phyloP scores from a whole-genome alignment of 2,888 invertebrate genomes.

The Orchestes rusci region DNA sequence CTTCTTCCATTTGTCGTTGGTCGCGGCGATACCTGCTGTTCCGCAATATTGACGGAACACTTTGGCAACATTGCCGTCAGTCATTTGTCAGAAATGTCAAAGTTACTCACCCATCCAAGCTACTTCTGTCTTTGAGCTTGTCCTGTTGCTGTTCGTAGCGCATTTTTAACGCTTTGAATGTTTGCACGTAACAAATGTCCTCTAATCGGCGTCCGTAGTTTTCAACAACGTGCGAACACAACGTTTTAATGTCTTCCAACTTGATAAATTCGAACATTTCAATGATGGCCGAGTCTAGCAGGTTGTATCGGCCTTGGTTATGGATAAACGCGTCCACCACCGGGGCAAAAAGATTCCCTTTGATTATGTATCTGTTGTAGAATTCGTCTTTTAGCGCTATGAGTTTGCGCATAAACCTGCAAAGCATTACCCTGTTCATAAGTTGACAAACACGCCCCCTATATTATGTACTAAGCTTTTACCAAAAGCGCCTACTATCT shows the following conservation, averaged over 20 bases:
- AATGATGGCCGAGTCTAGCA: conserved; percentile 96
- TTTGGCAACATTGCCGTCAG: no score
- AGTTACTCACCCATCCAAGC: conserved; percentile 45
- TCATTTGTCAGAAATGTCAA: neutral
- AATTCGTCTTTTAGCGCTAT: conserved; percentile 97
- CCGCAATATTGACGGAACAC: conserved; percentile 75
- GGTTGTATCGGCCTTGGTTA: conserved; percentile 97
- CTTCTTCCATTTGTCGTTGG: conserved; percentile 90
- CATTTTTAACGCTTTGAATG: conserved; percentile 86
- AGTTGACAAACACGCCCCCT: no score
- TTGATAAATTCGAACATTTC: conserved; percentile 99
- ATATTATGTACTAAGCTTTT: no score
- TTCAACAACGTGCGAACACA: conserved; percentile 92
- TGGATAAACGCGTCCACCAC: conserved; percentile 93
- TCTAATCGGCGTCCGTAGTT: conserved; percentile 81
- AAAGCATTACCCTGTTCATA: no score
- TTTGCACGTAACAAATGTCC: conserved; percentile 95
- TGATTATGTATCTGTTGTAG: conserved; percentile 93
- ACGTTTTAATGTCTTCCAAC: conserved; percentile 83
- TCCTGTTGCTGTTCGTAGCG: conserved; percentile 91
- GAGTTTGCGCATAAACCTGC: conserved; percentile 90
- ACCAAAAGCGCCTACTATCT: no score
- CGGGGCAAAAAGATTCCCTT: conserved; percentile 89
- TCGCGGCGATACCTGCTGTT: conserved; percentile 81
- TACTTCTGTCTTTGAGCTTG: conserved; percentile 74